Evolutionary conservation across 2,888 invertebrate genomes (phyloP), one percentile per base, ranked within the genome.

Genomic region (Shargacucullia verbasci): DNA sequence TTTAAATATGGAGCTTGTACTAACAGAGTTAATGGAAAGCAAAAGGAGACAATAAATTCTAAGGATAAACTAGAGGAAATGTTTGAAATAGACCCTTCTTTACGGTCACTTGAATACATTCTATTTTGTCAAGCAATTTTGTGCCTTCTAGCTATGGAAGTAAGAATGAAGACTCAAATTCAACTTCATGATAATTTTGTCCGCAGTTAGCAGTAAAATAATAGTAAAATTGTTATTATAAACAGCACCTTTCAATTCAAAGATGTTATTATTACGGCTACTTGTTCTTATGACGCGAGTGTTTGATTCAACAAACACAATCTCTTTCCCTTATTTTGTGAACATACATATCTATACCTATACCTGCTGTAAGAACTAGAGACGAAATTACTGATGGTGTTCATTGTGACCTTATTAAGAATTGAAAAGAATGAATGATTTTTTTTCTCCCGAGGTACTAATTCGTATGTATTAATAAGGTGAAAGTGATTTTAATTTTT

Each of bases 241-340:
- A 60, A 48, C 38, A 45, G 9, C 11, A 34, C 10, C 10, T 41
- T 39, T 41, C 35, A 41, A 33, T 58, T 41, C 45, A 53, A 53
- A 57, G 41, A 53, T 53, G 62, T 62, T 58, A 53, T 62, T 58
- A 62, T 37, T 40, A 40, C 8, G 31, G 53, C 20, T 55, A 46
- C 34, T 46, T 41, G 35, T 27, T 31, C 12, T 41, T 8, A 39
- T 67, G 53, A 67, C 58, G 62, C 12, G 54, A 39, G 3, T 48
- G 45, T 47, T 60, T 40, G 29, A 29, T 66, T 39, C n/a, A 29
- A 29, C 34, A 20, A 20, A 20, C 20, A 20, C 20, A 20, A 20
- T 20, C 20, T 20, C 2, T 20, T 20, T 20, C 20, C 20, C 4
- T 20, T 20, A 20, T 20, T 20, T 20, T 3, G 20, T 3, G 4